A percentile compares a stretch with the other conserved stretches of the same genome.
phyloP scores from a whole-genome alignment of 2,797 vertebrate genomes.

The Phrynocephalus vlangalii region DNA sequence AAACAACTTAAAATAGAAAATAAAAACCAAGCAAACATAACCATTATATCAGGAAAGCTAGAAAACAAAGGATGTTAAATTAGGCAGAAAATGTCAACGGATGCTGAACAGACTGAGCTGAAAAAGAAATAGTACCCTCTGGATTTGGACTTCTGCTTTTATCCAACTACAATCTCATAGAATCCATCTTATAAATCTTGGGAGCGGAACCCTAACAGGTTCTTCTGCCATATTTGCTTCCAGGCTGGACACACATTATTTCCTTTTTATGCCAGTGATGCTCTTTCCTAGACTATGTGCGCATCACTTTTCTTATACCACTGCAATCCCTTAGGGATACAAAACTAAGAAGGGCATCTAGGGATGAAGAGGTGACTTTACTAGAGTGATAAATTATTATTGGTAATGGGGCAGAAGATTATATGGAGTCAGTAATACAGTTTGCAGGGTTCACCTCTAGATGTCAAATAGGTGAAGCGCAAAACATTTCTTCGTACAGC shows the following conservation, averaged over 20 bases:
- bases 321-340: conserved; percentile 12
- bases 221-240: background rate
- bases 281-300: background rate
- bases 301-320: conserved; percentile 4
- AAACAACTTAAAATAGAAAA: too few relatives aligned
- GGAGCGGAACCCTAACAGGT: background rate
- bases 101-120: background rate
- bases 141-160: background rate
- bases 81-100: too few relatives aligned
- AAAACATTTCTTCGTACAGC: conserved; percentile 53
- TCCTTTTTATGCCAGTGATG: background rate
- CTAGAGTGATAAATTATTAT: conserved; percentile 47
- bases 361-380: conserved; percentile 45
- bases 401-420: conserved; percentile 56
- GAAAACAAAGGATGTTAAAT: too few relatives aligned
- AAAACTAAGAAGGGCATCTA: conserved; percentile 30
- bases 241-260: background rate
- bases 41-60: too few relatives aligned
- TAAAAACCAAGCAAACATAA: too few relatives aligned
- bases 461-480: conserved; percentile 48
- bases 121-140: background rate
- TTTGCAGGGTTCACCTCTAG: conserved; percentile 51
- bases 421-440: conserved; percentile 51
- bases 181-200: background rate
- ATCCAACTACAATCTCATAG: background rate